Conservation (phyloP, 2,888 invertebrate species). For the Pachycephus smyrnensis region DNA sequence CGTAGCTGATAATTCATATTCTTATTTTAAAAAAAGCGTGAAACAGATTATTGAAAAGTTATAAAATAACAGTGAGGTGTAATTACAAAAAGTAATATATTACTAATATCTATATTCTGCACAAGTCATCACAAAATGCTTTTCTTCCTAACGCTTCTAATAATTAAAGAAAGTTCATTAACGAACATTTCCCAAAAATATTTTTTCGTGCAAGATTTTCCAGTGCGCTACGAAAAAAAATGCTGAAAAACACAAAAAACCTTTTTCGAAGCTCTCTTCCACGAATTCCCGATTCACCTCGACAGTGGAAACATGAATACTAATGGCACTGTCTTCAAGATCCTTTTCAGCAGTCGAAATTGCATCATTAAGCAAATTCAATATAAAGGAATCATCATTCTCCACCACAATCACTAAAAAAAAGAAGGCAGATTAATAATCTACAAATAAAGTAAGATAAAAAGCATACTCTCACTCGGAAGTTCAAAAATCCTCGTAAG, state of each 20-base stretch:
- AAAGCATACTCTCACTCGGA: not conserved
- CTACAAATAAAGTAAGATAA: not conserved
- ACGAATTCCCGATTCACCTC: constrained; percentile 54
- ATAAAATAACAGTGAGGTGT: too few species aligned
- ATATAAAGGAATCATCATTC: constrained; percentile 45
- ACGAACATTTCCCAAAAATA: not conserved
- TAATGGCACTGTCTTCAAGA: constrained; percentile 42
- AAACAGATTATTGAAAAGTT: too few species aligned
- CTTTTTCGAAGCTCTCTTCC: constrained; percentile 51
- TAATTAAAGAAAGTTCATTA: not conserved
- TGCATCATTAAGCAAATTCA: constrained; percentile 46
- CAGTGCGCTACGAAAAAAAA: not conserved
- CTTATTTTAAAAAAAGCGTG: too few species aligned
- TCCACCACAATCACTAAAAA: constrained; percentile 57
- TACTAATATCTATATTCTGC: too few species aligned
- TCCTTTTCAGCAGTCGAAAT: constrained; percentile 48
- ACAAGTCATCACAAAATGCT: not conserved
- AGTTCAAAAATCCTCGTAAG: not conserved
- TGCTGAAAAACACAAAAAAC: constrained; percentile 31
- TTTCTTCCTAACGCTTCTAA: not conserved
- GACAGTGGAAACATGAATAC: constrained; percentile 49
- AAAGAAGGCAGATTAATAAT: not conserved
- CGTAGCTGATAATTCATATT: too few species aligned
- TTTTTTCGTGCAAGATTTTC: not conserved
- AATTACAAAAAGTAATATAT: too few species aligned